Evolutionary conservation across 2,113 vertebrate species (phyloP).

Genomic region (Xyrauchen texanus): DNA sequence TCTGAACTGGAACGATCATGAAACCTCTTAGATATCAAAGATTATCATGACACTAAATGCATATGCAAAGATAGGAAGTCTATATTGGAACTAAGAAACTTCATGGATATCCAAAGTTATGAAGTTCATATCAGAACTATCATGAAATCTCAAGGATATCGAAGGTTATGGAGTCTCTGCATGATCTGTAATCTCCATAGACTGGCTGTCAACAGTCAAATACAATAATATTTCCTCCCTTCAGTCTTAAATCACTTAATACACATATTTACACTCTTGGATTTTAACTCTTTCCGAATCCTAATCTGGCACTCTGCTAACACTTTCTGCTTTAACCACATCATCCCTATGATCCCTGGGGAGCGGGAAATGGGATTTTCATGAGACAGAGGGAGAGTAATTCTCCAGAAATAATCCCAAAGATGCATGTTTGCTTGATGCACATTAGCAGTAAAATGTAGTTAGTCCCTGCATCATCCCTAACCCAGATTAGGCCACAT

Average conservation of each 20-base stretch:
- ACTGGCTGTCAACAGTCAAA: background rate
- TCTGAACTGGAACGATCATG: no score
- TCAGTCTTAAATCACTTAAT: conserved; percentile 25
- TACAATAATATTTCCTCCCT: conserved; percentile 32
- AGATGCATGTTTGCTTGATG: conserved; percentile 34
- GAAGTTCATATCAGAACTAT: no score
- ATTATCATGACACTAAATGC: no score
- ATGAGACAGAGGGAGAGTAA: conserved; percentile 53
- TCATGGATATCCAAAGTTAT: no score
- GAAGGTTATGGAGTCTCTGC: no score
- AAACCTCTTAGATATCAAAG: no score
- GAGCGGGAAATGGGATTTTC: conserved; percentile 69
- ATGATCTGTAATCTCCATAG: background rate
- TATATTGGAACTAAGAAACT: no score
- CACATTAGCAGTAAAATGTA: conserved; percentile 61
- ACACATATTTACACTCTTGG: background rate
- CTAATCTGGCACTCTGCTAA: conserved; percentile 57
- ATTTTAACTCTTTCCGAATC: conserved; percentile 30
- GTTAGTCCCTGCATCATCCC: background rate
- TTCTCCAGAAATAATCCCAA: conserved; percentile 65
- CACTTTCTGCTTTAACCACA: conserved; percentile 19
- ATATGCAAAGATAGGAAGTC: no score
- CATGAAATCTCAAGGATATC: no score
- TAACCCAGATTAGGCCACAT: background rate
- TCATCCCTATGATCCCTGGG: conserved; percentile 64